These are phyloP conservation scores for Cacatua alba DNA, from an alignment of 2,113 vertebrate species.

Conservation along the genomic window DNA sequence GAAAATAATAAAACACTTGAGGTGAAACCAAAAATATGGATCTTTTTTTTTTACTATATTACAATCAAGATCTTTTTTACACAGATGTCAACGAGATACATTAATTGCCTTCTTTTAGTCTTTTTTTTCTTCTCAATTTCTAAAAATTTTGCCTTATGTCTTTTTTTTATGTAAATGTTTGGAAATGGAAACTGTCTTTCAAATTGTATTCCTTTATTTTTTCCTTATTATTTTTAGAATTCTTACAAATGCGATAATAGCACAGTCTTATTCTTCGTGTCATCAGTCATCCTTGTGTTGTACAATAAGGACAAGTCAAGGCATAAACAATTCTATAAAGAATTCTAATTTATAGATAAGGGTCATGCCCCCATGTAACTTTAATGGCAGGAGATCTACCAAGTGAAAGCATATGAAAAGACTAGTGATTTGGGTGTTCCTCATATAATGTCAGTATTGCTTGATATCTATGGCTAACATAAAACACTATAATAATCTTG, in stretches of 20 bases:
- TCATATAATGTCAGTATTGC: not conserved
- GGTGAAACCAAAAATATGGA: not conserved
- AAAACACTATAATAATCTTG: not conserved
- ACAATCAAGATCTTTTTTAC: not conserved
- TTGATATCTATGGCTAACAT: not conserved
- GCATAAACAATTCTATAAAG: not conserved
- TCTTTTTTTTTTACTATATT: not conserved
- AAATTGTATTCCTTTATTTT: not conserved
- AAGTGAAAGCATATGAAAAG: not conserved
- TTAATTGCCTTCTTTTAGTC: not conserved
- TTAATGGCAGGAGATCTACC: not conserved
- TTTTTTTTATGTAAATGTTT: not conserved
- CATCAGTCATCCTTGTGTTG: not conserved
- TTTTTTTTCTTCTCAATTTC: not conserved
- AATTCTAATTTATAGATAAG: not conserved
- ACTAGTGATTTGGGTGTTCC: not conserved
- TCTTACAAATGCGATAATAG: not conserved
- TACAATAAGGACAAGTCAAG: not conserved
- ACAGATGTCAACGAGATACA: not conserved
- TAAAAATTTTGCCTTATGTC: accelerated
- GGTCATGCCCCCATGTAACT: not conserved
- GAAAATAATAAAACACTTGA: not conserved
- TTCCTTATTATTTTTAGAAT: not conserved
- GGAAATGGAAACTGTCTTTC: not conserved
- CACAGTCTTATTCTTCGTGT: not conserved